phyloP scores from a whole-genome alignment of 2,797 vertebrate species.

The Epinephelus malabaricus region DNA sequence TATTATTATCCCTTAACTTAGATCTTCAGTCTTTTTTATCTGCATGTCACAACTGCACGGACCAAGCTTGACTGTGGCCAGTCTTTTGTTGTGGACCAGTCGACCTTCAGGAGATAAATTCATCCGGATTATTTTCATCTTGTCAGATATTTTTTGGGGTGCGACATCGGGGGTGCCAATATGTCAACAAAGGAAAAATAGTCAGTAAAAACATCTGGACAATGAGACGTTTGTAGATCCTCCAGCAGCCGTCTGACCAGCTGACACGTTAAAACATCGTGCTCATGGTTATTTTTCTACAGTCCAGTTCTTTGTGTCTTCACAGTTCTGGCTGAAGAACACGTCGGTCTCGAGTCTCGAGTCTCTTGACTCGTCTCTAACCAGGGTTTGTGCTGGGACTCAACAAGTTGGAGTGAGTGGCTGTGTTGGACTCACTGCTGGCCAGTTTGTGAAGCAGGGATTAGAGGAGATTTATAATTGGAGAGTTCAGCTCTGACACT shows the following conservation, averaged over 20 bases:
- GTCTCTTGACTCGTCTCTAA: not conserved
- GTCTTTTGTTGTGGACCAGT: too few species aligned
- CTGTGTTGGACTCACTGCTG: not conserved
- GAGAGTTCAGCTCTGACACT: conserved; percentile 11
- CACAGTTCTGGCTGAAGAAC: not conserved
- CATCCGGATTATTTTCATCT: too few species aligned
- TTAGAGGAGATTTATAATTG: conserved; percentile 20
- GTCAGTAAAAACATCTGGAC: too few species aligned
- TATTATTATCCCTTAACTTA: not conserved
- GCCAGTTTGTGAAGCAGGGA: conserved; percentile 1
- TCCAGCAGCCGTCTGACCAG: not conserved
- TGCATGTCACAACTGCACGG: too few species aligned
- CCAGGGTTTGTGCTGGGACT: not conserved
- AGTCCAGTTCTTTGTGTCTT: not conserved
- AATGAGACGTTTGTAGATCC: too few species aligned
- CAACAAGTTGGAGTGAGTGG: conserved; percentile 3
- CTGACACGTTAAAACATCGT: not conserved
- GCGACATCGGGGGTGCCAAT: too few species aligned
- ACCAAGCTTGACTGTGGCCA: too few species aligned
- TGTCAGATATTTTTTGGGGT: too few species aligned
- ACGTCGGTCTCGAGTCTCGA: not conserved
- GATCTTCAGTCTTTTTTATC: not conserved
- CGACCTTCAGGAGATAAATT: too few species aligned
- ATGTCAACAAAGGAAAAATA: too few species aligned
- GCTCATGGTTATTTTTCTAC: not conserved